Evolutionary conservation across 2,113 vertebrate species (phyloP).

Genomic region (Pelusios castaneus): DNA sequence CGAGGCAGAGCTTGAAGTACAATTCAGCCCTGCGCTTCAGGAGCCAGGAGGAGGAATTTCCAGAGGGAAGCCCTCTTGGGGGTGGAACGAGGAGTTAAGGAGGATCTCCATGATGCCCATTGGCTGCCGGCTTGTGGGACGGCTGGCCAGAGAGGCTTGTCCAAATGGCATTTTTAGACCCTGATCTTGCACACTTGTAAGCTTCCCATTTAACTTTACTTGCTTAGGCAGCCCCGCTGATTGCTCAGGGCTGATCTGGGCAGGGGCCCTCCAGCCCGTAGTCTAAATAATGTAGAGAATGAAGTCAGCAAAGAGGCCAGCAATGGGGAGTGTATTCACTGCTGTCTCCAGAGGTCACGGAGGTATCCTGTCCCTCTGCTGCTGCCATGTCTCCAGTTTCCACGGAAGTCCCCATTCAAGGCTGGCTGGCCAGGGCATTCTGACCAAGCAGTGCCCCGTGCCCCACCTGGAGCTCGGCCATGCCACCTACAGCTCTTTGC

Average conservation of each 20-base stretch:
- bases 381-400: too few species aligned
- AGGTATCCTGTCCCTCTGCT: neutral
- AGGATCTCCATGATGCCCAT: neutral
- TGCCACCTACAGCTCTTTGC: neutral
- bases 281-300: neutral
- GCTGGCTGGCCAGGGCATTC: neutral
- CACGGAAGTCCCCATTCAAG: neutral
- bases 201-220: neutral
- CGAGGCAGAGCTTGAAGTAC: neutral
- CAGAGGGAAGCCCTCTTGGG: neutral
- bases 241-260: neutral
- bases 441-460: neutral
- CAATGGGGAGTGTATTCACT: neutral
- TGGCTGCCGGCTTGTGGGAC: neutral
- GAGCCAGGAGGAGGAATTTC: slow-evolving; percentile 63
- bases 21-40: slow-evolving; percentile 32
- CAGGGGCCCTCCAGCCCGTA: neutral
- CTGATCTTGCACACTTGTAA: neutral
- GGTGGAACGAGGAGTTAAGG: neutral
- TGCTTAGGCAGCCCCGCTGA: neutral
- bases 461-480: neutral
- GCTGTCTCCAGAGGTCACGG: neutral
- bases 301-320: neutral
- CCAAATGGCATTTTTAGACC: neutral
- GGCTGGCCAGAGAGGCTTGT: neutral